A percentile compares a stretch with the other conserved stretches of the same genome.
Conservation (phyloP, 92 coral and sea anemone species). For the Muricea muricata region DNA sequence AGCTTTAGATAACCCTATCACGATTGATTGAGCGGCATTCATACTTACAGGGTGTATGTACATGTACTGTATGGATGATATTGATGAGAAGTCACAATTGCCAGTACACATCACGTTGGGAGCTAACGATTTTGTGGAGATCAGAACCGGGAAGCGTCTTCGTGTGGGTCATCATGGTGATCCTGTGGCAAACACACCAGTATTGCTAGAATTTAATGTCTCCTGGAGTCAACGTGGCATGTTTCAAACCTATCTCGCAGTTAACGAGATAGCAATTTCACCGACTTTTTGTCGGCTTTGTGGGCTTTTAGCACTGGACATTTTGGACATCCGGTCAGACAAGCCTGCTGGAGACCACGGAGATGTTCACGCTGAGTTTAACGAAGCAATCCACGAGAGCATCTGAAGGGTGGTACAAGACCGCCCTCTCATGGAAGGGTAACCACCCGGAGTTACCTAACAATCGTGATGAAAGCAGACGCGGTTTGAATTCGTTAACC, state of each 20-base stretch:
- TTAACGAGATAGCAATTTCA: not conserved
- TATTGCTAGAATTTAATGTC: conserved; percentile 60
- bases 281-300: conserved; percentile 5
- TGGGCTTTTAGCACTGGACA: not conserved
- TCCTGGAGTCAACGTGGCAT: not conserved
- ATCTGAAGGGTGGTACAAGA: conserved; percentile 6
- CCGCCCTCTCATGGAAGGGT: conserved; percentile 22
- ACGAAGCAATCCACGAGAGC: conserved; percentile 10
- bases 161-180: conserved; percentile 70
- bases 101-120: conserved; percentile 69
- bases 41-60: conserved; percentile 50
- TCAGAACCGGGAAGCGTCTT: conserved; percentile 55
- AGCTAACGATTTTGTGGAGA: conserved; percentile 67
- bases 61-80: conserved; percentile 63
- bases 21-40: conserved; percentile 27
- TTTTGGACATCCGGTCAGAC: no score
- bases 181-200: conserved; percentile 62
- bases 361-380: conserved; percentile 19
- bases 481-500: conserved; percentile 8
- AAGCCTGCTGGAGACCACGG: not conserved
- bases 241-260: not conserved
- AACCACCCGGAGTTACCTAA: conserved; percentile 29
- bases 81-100: conserved; percentile 50
- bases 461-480: conserved; percentile 7
- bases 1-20: conserved; percentile 54